phyloP scores from a whole-genome alignment of 1,140 invertebrate genomes.

The Streblospio benedicti region DNA sequence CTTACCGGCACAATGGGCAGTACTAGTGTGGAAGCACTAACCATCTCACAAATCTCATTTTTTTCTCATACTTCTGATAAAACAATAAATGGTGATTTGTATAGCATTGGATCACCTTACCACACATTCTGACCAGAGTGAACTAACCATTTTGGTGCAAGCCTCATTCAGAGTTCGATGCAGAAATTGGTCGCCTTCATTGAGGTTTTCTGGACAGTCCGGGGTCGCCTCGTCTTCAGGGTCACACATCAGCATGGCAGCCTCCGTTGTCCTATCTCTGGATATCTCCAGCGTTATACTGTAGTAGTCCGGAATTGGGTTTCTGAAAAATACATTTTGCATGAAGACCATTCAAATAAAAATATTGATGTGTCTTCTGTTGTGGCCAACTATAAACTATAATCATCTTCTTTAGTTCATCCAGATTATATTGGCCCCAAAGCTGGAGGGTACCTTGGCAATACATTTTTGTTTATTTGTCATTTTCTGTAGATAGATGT shows the following conservation, averaged over 20 bases:
- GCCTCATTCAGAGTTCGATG: constrained; percentile 19
- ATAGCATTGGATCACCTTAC: too few relatives aligned
- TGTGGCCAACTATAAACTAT: not conserved
- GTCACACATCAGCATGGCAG: constrained; percentile 12
- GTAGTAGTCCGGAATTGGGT: constrained; percentile 22
- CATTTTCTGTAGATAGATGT: too few relatives aligned
- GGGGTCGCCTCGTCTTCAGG: not conserved
- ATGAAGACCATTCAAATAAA: not conserved
- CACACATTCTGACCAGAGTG: too few relatives aligned
- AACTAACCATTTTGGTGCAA: constrained; percentile 18
- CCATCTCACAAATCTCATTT: too few relatives aligned
- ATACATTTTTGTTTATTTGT: too few relatives aligned
- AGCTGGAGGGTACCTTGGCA: too few relatives aligned
- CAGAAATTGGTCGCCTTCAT: constrained; percentile 16
- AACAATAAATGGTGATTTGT: too few relatives aligned
- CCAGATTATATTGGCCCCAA: too few relatives aligned
- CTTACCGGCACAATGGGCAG: too few relatives aligned
- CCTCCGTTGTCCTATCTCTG: constrained; percentile 15
- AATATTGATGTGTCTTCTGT: not conserved
- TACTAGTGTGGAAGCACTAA: too few relatives aligned
- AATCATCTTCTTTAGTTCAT: too few relatives aligned
- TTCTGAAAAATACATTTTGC: constrained; percentile 4
- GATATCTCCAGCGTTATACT: constrained; percentile 17
- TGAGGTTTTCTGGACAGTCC: constrained; percentile 9
- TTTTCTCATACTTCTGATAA: too few relatives aligned